Evolutionary conservation across 23 tunicate species (phyloP).

Genomic region (Trididemnum clinides): DNA sequence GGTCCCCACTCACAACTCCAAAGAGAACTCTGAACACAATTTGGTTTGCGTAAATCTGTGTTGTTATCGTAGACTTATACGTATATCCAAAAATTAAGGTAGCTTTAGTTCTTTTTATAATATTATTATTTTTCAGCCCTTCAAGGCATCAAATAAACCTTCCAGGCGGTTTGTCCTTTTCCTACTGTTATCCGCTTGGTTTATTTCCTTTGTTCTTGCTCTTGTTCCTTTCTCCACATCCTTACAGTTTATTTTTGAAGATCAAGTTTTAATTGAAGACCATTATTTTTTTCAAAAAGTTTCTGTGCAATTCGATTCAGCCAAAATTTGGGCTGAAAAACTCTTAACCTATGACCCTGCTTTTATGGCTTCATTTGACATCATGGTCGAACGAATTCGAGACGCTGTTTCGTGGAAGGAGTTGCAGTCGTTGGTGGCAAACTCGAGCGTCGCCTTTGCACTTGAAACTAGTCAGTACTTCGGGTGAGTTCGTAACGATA

Average conservation of each 20-base stretch:
- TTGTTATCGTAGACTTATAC: too few relatives aligned
- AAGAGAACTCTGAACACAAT: too few relatives aligned
- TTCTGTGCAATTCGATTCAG: conserved; percentile 22
- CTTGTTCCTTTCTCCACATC: conserved; percentile 28
- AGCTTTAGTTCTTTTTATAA: too few relatives aligned
- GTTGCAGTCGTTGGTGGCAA: background rate
- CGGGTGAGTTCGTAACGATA: conserved; percentile 3
- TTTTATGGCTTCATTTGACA: background rate
- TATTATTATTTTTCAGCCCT: conserved; percentile 64
- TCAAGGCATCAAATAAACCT: conserved; percentile 39
- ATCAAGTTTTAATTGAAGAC: conserved; percentile 12
- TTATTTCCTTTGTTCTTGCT: conserved; percentile 12
- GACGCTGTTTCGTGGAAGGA: conserved; percentile 5
- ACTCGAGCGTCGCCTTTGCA: background rate
- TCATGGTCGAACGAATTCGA: background rate
- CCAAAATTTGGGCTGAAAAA: conserved; percentile 17
- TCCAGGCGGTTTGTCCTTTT: background rate
- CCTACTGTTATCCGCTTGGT: conserved; percentile 5
- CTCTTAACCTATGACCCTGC: conserved; percentile 3
- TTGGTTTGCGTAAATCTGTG: too few relatives aligned
- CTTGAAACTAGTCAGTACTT: background rate
- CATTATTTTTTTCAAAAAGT: conserved; percentile 28
- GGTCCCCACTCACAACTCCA: too few relatives aligned
- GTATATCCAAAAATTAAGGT: too few relatives aligned
- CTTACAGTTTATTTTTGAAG: background rate